phyloP scores from a whole-genome alignment of 2,113 vertebrate species.

The Caracal caracal region DNA sequence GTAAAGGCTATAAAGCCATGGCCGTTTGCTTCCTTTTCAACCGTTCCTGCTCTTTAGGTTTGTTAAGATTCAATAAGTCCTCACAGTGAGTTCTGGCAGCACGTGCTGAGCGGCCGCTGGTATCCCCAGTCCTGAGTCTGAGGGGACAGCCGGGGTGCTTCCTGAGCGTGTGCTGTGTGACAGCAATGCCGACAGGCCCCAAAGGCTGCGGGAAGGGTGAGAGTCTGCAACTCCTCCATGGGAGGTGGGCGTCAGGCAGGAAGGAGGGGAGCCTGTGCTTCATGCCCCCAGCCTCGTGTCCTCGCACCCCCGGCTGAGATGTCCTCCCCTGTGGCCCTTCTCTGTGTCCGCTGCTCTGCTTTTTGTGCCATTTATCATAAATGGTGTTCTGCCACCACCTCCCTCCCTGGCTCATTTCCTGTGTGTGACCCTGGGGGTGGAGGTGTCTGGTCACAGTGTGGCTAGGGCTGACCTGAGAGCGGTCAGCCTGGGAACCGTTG shows the following conservation, averaged over 20 bases:
- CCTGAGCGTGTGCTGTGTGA: background rate
- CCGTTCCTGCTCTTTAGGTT: background rate
- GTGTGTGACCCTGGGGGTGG: background rate
- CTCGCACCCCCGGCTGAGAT: background rate
- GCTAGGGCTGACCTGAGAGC: background rate
- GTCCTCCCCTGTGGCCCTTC: background rate
- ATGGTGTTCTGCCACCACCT: background rate
- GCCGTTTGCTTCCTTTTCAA: background rate
- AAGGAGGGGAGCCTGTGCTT: background rate
- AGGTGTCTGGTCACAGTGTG: too few relatives aligned
- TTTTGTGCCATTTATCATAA: background rate
- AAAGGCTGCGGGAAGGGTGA: background rate
- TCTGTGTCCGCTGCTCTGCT: rapidly evolving
- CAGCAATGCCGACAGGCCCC: background rate
- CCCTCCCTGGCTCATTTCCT: rapidly evolving
- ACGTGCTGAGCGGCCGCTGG: background rate
- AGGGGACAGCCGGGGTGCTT: background rate
- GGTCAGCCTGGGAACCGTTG: background rate
- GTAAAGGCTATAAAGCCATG: slow-evolving; percentile 80
- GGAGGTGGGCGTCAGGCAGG: background rate
- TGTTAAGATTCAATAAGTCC: background rate
- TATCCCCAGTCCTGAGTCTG: background rate
- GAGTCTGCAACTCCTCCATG: background rate
- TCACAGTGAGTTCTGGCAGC: background rate
- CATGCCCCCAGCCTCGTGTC: background rate